Base-by-base conservation (phyloP, 2,113 vertebrate species). In the Heterocephalus glaber region DNA sequence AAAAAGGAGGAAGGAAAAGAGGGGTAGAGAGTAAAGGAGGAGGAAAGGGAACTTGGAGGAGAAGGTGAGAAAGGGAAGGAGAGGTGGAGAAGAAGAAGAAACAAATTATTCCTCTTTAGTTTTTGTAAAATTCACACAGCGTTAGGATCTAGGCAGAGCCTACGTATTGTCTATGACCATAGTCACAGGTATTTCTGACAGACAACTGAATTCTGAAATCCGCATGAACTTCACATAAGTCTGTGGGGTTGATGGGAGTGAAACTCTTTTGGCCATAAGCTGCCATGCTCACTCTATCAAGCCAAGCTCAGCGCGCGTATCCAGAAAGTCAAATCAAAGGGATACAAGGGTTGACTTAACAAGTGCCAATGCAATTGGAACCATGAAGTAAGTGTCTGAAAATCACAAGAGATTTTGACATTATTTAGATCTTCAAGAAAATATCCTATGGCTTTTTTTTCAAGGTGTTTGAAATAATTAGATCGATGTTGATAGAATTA, bases 71-170 rank as follows among this genome's bases (percentile, higher is more conserved):
- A 58, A 79, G 16, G 22, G 38, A n/a, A 1, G 54, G n/a, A 60
- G 9, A n/a, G 30, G 38, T 52, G 24, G 54, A 84, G 54, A 9
- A 76, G 33, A 35, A 77, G 52, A 49, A 52, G 47, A 20, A 20
- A 24, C 20, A 80, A 56, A 56, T 76, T 44, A 56, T 54, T 76
- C 54, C 16, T 63, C 26, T 89, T 74, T 54, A 41, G 58, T 41
- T 44, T 26, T 83, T 93, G 38, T 56, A 54, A 70, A 83, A 94
- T 33, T 89, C 68, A 94, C 79, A 30, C 58, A 82, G 65, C 82
- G 49, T 38, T 60, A 60, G 70, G 38, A 90, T 11, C 20, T 76
- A 28, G 58, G 56, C 79, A 83, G 63, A 94, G 58, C n/a, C 68
- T 17, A 66, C 22, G 17, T 76, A 44, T 76, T 83, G 20, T 76